Percentiles rank a stretch among this genome's conserved stretches.
These are phyloP conservation scores for Drosophila tanythrix DNA, from an alignment of 2,888 invertebrate species.

Conservation along the genomic window DNA sequence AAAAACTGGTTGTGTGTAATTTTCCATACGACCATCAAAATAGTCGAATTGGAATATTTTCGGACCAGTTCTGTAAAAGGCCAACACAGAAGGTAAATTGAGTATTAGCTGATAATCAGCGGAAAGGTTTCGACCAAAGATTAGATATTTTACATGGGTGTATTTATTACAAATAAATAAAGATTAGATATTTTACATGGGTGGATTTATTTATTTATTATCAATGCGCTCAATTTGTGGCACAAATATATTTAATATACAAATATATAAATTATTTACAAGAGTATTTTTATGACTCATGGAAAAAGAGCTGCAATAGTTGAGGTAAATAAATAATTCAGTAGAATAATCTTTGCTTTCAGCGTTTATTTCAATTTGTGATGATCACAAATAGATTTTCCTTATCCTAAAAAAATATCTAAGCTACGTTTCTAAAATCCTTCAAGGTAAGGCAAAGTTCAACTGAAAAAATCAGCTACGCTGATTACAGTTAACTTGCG, in stretches of 20 bases:
- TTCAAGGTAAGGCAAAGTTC: slow-evolving; percentile 20
- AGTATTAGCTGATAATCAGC: slow-evolving; percentile 11
- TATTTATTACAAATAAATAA: not conserved
- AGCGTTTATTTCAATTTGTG: not conserved
- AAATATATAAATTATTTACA: not conserved
- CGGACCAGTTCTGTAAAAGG: slow-evolving; percentile 70
- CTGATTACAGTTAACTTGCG: slow-evolving; percentile 29
- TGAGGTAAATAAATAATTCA: not conserved
- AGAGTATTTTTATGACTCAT: not conserved
- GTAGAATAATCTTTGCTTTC: not conserved
- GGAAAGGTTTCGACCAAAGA: slow-evolving; percentile 40
- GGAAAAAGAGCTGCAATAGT: not conserved
- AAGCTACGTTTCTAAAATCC: not conserved
- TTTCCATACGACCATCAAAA: slow-evolving; percentile 59
- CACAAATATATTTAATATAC: not conserved
- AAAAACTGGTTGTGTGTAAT: slow-evolving; percentile 68
- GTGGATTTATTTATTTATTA: not conserved
- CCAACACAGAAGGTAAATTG: slow-evolving; percentile 20
- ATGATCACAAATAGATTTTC: not conserved
- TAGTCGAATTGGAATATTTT: slow-evolving; percentile 25
- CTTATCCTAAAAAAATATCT: not conserved
- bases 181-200: slow-evolving; percentile 23
- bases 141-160: slow-evolving; percentile 21
- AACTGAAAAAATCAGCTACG: slow-evolving; percentile 26
- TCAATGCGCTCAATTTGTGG: slow-evolving; percentile 13